Evolutionary conservation across 2,797 vertebrate species (phyloP), one percentile per base, ranked within the genome.

Genomic region (Ctenochaetus hawaiiensis): DNA sequence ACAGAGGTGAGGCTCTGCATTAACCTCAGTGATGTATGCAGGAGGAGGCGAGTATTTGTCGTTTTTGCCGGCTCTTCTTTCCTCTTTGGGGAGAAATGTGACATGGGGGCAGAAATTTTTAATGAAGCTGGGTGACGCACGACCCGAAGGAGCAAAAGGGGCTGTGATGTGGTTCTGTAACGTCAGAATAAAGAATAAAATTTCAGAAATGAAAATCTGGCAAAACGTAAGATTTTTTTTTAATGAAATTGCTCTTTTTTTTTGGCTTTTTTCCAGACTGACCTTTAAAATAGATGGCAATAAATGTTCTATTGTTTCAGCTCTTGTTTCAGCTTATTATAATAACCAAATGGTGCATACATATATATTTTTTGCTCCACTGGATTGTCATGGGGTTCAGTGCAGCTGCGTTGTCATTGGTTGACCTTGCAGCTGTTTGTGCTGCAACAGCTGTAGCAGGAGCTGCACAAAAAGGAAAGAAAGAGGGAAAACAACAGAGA

Each of bases 381-480:
- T n/a, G 11, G 53, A 6, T 26, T 2, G 16, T 49, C 16, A 1
- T 3, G 16, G 26, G 39, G 9, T 77, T 45, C 41, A 57, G 23
- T 30, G 39, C 48, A 39, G 44, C 14, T 45, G 17, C 58, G 8
- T 64, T 84, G 82, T 77, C 83, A 70, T 75, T 87, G 83, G 20
- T 22, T 10, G 77, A 86, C 81, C 81, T 89, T 87, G 75, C 23
- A 60, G 83, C 53, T 51, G 49, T 61, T 41, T 75, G 54, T 57
- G 67, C 77, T 74, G 70, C 45, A 66, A 26, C 69, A 75, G 43
- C 63, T 66, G 34, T 34, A 20, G 11, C 23, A 16, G 34, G 1
- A 20, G 30, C 30, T 13, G 62, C 9, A 65, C 26, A 20, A 54
- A 37, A 11, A 17, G 17, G 18, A 44, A 23, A 26, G 45, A n/a